These are phyloP conservation scores for Elmis aenea DNA, from an alignment of 2,888 invertebrate genomes.

Conservation along the genomic window DNA sequence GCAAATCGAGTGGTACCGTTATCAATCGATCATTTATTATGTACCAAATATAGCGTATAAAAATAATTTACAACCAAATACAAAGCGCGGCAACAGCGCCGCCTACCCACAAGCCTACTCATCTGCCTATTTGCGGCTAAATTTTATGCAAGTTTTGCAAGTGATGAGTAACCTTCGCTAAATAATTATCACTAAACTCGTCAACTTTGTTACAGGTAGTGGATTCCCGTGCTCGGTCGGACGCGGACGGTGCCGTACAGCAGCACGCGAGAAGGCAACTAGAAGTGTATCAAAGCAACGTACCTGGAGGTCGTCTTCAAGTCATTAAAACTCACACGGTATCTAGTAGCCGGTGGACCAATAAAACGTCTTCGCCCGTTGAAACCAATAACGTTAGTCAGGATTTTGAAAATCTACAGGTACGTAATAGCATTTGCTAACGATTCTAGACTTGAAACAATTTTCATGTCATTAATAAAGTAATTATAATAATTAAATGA, in stretches of 20 bases:
- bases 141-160: constrained; percentile 19
- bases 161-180: constrained; percentile 31
- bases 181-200: constrained; percentile 28
- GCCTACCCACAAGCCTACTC: constrained; percentile 18
- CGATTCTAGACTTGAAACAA: too few species aligned
- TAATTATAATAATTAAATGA: not conserved
- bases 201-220: constrained; percentile 46
- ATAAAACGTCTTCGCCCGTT: constrained; percentile 17
- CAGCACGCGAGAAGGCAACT: constrained; percentile 54
- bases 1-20: constrained; percentile 12
- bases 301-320: constrained; percentile 63
- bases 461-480: not conserved
- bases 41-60: constrained; percentile 18
- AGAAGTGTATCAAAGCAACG: constrained; percentile 67
- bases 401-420: constrained; percentile 44
- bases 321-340: constrained; percentile 61
- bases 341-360: constrained; percentile 39
- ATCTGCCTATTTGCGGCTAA: constrained; percentile 13
- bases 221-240: constrained; percentile 51
- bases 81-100: constrained; percentile 16
- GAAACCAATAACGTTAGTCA: constrained; percentile 15
- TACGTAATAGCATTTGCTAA: too few species aligned
- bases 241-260: constrained; percentile 50
- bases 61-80: constrained; percentile 18
- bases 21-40: constrained; percentile 15